Evolutionary conservation across 2,888 invertebrate species (phyloP).

Genomic region (Synergus umbraculus): DNA sequence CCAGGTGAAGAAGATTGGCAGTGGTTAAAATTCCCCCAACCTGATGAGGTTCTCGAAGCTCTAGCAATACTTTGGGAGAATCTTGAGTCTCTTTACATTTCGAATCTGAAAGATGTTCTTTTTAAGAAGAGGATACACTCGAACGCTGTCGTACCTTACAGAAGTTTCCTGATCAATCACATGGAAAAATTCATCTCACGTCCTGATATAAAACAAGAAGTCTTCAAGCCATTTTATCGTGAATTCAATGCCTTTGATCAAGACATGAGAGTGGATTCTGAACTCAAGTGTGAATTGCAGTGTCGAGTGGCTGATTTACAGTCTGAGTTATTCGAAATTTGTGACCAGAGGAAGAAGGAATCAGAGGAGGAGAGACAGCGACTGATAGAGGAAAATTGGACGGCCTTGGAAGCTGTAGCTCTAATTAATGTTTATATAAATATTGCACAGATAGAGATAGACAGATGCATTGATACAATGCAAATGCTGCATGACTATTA

Average conservation of each 20-base stretch:
- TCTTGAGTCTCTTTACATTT: conserved; percentile 78
- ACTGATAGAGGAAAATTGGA: conserved; percentile 81
- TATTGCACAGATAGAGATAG: conserved; percentile 82
- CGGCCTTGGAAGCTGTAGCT: conserved; percentile 79
- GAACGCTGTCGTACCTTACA: conserved; percentile 80
- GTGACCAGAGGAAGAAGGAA: conserved; percentile 79
- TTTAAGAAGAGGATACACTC: conserved; percentile 80
- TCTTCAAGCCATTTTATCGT: conserved; percentile 80
- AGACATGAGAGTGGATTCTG: conserved; percentile 80
- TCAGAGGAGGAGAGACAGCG: conserved; percentile 79
- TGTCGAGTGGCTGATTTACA: conserved; percentile 80
- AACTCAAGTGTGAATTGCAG: conserved; percentile 83
- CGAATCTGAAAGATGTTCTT: conserved; percentile 80
- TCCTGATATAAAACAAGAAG: conserved; percentile 81
- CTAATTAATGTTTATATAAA: conserved; percentile 80
- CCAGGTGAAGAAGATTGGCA: conserved; percentile 71
- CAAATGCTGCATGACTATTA: conserved; percentile 78
- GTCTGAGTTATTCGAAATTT: conserved; percentile 79
- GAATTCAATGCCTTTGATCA: conserved; percentile 81
- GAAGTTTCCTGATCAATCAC: conserved; percentile 79
- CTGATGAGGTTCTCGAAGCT: conserved; percentile 71
- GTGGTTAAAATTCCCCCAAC: conserved; percentile 77
- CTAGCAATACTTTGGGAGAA: conserved; percentile 80
- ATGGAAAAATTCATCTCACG: conserved; percentile 80
- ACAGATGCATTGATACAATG: conserved; percentile 78